Evolutionary conservation across 2,113 vertebrate species (phyloP).

Genomic region (Junco hyemalis): DNA sequence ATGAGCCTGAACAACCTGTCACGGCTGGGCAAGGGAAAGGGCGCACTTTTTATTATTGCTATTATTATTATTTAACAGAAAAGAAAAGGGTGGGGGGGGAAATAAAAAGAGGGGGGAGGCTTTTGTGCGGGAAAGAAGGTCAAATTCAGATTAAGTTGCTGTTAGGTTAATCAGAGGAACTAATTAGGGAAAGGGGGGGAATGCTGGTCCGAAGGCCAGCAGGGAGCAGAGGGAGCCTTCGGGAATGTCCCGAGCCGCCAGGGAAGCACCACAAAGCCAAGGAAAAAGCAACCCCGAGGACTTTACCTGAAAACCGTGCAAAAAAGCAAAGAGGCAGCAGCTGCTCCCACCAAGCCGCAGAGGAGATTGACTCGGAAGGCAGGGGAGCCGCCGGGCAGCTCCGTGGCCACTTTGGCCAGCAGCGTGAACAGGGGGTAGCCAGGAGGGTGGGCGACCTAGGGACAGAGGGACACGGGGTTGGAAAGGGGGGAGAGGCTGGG

Average conservation of each 20-base stretch:
- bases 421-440: constrained; percentile 95
- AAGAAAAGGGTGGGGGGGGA: not conserved
- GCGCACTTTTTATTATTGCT: not conserved
- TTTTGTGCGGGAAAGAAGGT: constrained; percentile 41
- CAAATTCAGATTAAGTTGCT: constrained; percentile 50
- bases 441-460: constrained; percentile 93
- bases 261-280: not conserved
- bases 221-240: not conserved
- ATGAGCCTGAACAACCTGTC: constrained; percentile 67
- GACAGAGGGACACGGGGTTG: not conserved
- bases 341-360: constrained; percentile 83
- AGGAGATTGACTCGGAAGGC: constrained; percentile 90
- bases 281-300: not conserved
- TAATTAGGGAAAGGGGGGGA: not conserved
- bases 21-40: constrained; percentile 18
- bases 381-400: constrained; percentile 78
- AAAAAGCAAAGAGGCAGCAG: constrained; percentile 86
- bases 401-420: constrained; percentile 77
- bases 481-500: not conserved
- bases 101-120: not conserved
- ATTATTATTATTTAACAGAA: constrained; percentile 50
- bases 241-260: not conserved
- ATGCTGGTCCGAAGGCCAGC: not conserved
- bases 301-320: constrained; percentile 90
- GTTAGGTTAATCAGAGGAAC: constrained; percentile 43